Base-by-base conservation (phyloP, 2,797 vertebrate genomes). In the Malacoraja senta region DNA sequence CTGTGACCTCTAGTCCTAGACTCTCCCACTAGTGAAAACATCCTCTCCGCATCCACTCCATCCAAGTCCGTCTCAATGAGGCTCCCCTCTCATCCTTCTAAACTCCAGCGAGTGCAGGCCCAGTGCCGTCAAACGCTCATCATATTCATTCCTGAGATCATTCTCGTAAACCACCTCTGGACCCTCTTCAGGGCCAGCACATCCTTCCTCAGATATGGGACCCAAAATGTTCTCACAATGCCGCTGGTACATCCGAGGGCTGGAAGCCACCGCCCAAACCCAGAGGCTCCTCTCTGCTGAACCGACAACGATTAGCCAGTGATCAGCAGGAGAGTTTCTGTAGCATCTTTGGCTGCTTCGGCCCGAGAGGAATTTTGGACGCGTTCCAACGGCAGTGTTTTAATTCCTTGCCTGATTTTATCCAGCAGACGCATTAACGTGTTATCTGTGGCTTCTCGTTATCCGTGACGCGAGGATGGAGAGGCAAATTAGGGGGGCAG, bases 371-470 rank as follows among this genome's bases (percentile, higher is more conserved):
- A 35, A 88, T 88, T 88, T 68, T 88, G n/a, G 84, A 88, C 32
- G 19, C 19, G 32, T 68, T 68, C 32, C 61, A 88, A 88, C 24
- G 9, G n/a, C 26, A 19, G 32, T 35, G 32, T 65, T 35, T 88
- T 88, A 88, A 35, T 88, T 88, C 63, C 8, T 21, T 68, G 61
- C 61, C 84, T 68, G 84, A 68, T 68, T 68, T 88, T 88, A 68
- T 84, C 81, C 53, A 61, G 81, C 26, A n/a, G 81, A 84, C 26
- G 53, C 80, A 84, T 84, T 84, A 84, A 61, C 12, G 26, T 84
- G 53, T 61, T 84, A 84, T 88, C 84, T 88, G 84, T 88, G 68
- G 84, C n/a, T 65, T 88, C 84, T 88, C 35, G 61, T 88, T 68
- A 35, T 63, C 63, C 61, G 8, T 35, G 63, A 35, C 1, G 8